phyloP scores from a whole-genome alignment of 2,113 vertebrate genomes.

The Platanista minor region DNA sequence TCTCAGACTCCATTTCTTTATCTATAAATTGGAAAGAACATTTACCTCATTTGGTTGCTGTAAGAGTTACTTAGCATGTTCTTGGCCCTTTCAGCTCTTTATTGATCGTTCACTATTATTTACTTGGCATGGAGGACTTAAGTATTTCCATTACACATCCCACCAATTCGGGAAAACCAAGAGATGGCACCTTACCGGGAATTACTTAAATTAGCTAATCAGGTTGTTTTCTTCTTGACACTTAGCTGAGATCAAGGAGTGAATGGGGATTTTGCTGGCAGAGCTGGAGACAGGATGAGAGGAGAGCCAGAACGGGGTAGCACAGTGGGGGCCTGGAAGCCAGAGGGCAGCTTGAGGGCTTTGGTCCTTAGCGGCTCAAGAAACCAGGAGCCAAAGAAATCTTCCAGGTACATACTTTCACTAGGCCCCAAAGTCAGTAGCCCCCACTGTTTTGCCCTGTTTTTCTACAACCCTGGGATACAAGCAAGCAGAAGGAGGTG shows the following conservation, averaged over 20 bases:
- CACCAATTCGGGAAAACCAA: constrained; percentile 29
- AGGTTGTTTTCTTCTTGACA: constrained; percentile 49
- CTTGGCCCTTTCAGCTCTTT: not conserved
- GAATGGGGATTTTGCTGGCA: not conserved
- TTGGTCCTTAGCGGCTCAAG: not conserved
- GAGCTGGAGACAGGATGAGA: not conserved
- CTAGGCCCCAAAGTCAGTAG: not conserved
- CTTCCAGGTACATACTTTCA: not conserved
- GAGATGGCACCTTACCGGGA: constrained; percentile 32
- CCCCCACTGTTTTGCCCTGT: not conserved
- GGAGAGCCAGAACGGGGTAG: not conserved
- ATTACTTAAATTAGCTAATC: constrained; percentile 52
- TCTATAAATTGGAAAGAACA: not conserved
- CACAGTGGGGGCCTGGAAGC: not conserved
- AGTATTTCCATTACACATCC: not conserved
- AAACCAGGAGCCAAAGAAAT: not conserved
- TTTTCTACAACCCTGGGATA: not conserved
- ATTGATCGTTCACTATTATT: not conserved
- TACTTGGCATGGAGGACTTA: not conserved
- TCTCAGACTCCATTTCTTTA: not conserved
- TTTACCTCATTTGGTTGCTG: not conserved
- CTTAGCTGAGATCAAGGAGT: constrained; percentile 36
- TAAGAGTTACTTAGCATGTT: not conserved
- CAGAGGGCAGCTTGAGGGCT: not conserved
- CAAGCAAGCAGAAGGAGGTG: not conserved